Evolutionary conservation across 2,888 invertebrate genomes (phyloP).

Genomic region (Gymnoscelis rufifasciata): DNA sequence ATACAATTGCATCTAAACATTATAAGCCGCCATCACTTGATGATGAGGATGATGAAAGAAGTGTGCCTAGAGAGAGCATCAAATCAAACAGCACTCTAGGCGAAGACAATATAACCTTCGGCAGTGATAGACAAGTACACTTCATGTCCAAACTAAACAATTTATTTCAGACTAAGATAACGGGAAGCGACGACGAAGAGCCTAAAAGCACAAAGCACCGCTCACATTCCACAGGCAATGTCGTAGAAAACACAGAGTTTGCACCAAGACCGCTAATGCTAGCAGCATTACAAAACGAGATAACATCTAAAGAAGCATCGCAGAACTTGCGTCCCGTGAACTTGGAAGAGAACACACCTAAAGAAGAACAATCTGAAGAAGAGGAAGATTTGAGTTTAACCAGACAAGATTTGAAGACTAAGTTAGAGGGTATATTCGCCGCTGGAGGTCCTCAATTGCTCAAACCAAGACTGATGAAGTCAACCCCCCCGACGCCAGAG

Average conservation of each 20-base stretch:
- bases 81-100: conserved; percentile 48
- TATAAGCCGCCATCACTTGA: conserved; percentile 20
- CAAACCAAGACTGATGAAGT: conserved; percentile 58
- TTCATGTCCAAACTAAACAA: conserved; percentile 68
- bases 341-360: conserved; percentile 33
- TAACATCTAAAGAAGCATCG: conserved; percentile 44
- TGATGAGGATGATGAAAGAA: conserved; percentile 34
- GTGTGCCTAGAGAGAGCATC: conserved; percentile 47
- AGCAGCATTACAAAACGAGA: conserved; percentile 60
- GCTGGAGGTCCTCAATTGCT: conserved; percentile 53
- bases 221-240: conserved; percentile 62
- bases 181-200: conserved; percentile 47
- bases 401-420: conserved; percentile 62
- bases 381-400: conserved; percentile 49
- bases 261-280: conserved; percentile 48
- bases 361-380: conserved; percentile 27
- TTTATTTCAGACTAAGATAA: conserved; percentile 60
- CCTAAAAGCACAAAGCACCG: conserved; percentile 51
- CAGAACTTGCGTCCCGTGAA: conserved; percentile 50
- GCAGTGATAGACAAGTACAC: conserved; percentile 55
- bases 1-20: conserved; percentile 41
- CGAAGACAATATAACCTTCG: conserved; percentile 53
- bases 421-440: conserved; percentile 64
- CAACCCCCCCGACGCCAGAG: conserved; percentile 62
- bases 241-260: conserved; percentile 42